Base-by-base conservation (phyloP, 2,797 vertebrate genomes). In the Menidia menidia region DNA sequence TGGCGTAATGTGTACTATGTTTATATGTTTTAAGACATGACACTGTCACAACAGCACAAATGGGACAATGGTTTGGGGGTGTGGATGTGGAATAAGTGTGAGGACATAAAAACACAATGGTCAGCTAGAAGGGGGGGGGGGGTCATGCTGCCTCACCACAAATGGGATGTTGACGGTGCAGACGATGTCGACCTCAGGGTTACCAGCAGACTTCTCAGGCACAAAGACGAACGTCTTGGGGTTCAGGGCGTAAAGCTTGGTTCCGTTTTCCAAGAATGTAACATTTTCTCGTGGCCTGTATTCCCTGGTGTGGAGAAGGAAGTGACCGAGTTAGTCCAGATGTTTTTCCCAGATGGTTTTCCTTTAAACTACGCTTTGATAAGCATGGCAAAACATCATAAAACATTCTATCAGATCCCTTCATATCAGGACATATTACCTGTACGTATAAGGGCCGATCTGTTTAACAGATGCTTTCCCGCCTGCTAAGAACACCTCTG, bases 381-480 rank as follows among this genome's bases (percentile, higher is more conserved):
- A 0, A 45, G 30, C 64, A 43, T 1, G n/a, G 10, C 42, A 56
- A 31, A 51, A 54, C 25, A 45, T 41, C 4, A 35, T 25, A 11
- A 51, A 6, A 6, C 6, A 7, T 30, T 19, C 61, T 53, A 47
- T 42, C 55, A 7, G 35, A 32, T 55, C 14, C 7, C 9, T n/a
- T 1, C 6, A 30, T 42, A 12, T 47, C n/a, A 48, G 14, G 50
- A 32, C 15, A 61, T 43, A 75, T 6, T 81, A 95, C 95, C 94
- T 95, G 90, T 96, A 96, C 12, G 94, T 96, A 55, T 95, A 96
- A 0, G 95, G 94, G 68, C 95, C 95, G 0, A 95, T 92, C 81
- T 96, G 93, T 62, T 89, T 79, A 12, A 96, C 87, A 11, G 73
- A 60, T 3, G 94, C 88, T 79, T 93, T 95, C 62, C 82, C 89